phyloP scores from a whole-genome alignment of 2,888 invertebrate genomes.

The Silvanus unidentatus region DNA sequence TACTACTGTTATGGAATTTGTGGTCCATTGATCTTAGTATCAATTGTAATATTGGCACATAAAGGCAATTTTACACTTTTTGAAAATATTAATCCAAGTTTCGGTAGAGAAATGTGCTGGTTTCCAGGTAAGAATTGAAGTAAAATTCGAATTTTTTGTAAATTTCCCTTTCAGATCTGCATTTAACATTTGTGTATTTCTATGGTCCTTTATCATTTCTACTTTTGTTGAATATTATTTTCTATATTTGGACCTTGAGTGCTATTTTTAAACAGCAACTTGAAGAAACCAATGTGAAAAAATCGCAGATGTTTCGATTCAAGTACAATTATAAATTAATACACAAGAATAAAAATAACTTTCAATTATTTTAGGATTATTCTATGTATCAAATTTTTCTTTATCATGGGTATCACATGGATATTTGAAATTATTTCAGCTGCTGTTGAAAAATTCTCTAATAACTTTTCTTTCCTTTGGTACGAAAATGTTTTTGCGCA shows the following conservation, averaged over 20 bases:
- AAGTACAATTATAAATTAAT: conserved; percentile 46
- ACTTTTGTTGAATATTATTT: conserved; percentile 52
- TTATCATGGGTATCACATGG: conserved; percentile 69
- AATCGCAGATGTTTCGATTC: conserved; percentile 51
- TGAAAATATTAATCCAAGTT: conserved; percentile 24
- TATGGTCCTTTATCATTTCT: conserved; percentile 61
- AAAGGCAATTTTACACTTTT: conserved; percentile 29
- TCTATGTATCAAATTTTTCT: conserved; percentile 59
- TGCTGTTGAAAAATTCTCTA: conserved; percentile 22
- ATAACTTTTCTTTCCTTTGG: background rate
- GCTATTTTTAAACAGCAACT: conserved; percentile 52
- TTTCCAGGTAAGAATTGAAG: conserved; percentile 51
- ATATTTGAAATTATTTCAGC: conserved; percentile 59
- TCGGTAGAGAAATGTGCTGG: conserved; percentile 59
- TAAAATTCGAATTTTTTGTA: conserved; percentile 1
- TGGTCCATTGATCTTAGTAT: conserved; percentile 50
- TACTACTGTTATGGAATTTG: conserved; percentile 61
- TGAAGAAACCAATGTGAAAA: conserved; percentile 40
- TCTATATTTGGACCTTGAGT: conserved; percentile 55
- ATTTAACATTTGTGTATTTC: conserved; percentile 59
- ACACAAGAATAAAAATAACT: background rate
- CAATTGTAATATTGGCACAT: conserved; percentile 51
- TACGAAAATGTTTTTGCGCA: background rate
- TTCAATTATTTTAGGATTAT: conserved; percentile 54
- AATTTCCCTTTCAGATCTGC: conserved; percentile 48